Evolutionary conservation across 2,113 vertebrate species (phyloP).

Genomic region (Dermatemys mawii): DNA sequence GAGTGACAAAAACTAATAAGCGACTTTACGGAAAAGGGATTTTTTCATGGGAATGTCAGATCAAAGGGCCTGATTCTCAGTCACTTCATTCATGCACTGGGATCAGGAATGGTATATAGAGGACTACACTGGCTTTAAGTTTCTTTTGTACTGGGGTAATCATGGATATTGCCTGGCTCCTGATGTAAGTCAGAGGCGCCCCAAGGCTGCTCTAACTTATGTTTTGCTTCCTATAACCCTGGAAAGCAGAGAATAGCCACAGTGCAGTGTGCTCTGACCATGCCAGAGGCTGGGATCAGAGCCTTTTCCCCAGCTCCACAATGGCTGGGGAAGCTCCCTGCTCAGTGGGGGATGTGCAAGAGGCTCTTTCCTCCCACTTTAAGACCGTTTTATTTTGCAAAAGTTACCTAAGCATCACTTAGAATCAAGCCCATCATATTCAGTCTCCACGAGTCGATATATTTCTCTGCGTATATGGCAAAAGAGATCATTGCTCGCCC

Average conservation of each 20-base stretch:
- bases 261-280: neutral
- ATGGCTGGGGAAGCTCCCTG: neutral
- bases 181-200: neutral
- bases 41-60: neutral
- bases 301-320: neutral
- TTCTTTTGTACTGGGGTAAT: neutral
- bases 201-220: neutral
- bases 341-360: neutral
- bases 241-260: neutral
- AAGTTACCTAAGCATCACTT: neutral
- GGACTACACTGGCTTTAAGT: neutral
- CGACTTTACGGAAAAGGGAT: neutral
- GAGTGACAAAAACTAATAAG: neutral
- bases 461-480: neutral
- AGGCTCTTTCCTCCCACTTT: fast-evolving
- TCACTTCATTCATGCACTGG: neutral
- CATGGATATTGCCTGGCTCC: neutral
- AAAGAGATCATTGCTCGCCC: neutral
- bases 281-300: neutral
- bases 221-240: neutral
- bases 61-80: neutral
- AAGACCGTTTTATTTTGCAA: neutral
- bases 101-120: neutral
- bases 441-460: neutral
- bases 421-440: neutral